Percentiles rank a stretch among this genome's conserved stretches.
phyloP scores from a whole-genome alignment of 2,888 invertebrate genomes.

The Cerastoderma edule region DNA sequence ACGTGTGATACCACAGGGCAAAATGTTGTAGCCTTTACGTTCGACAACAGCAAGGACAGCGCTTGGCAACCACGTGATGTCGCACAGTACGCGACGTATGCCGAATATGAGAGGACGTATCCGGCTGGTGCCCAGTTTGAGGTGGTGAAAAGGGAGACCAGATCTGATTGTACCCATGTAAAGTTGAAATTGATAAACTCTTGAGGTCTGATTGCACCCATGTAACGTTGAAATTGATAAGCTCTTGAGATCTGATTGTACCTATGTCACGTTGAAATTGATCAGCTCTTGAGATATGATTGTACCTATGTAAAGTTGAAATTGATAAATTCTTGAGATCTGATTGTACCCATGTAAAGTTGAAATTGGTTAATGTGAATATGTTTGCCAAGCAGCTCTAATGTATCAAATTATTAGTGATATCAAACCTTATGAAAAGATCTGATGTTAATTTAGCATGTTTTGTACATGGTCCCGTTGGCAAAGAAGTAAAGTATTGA shows the following conservation, averaged over 20 bases:
- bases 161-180: background rate
- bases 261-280: background rate
- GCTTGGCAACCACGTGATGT: conserved; percentile 57
- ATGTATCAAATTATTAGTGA: too few species aligned
- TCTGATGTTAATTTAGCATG: too few species aligned
- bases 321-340: background rate
- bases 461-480: too few species aligned
- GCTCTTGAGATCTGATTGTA: background rate
- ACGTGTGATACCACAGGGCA: conserved; percentile 40
- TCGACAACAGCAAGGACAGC: conserved; percentile 41
- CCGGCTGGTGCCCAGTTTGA: conserved; percentile 56
- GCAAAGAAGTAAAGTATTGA: too few species aligned
- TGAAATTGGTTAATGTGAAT: too few species aligned
- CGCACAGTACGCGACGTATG: conserved; percentile 42
- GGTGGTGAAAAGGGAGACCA: conserved; percentile 23
- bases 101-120: conserved; percentile 58
- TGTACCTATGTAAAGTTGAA: background rate
- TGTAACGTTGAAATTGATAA: background rate
- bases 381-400: too few species aligned
- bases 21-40: conserved; percentile 34
- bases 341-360: too few species aligned
- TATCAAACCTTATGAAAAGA: too few species aligned
- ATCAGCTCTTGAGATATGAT: background rate
- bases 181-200: background rate
- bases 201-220: background rate